phyloP scores from a whole-genome alignment of 2,113 vertebrate genomes.

The Lathamus discolor region DNA sequence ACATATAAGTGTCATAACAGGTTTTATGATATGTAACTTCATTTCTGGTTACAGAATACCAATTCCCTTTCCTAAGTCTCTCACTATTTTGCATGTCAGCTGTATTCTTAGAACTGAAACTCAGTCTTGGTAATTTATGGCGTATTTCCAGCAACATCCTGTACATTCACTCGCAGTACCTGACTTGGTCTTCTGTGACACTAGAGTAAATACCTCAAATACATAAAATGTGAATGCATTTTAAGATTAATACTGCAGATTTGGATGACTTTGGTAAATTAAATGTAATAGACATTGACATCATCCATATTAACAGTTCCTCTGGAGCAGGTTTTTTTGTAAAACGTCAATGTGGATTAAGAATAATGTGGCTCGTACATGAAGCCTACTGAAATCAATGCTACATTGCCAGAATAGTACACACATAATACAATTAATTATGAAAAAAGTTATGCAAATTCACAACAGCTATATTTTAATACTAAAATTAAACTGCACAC shows the following conservation, averaged over 20 bases:
- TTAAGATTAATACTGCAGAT: not conserved
- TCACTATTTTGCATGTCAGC: not conserved
- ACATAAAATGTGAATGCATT: not conserved
- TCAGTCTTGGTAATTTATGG: not conserved
- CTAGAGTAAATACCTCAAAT: not conserved
- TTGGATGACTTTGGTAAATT: not conserved
- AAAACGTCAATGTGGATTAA: not conserved
- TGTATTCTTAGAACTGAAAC: not conserved
- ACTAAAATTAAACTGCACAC: not conserved
- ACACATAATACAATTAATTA: not conserved
- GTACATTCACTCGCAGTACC: not conserved
- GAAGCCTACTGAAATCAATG: not conserved
- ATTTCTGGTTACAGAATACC: not conserved
- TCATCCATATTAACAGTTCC: not conserved
- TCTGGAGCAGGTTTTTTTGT: not conserved
- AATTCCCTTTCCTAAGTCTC: not conserved
- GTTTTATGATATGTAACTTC: not conserved
- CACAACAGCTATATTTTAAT: not conserved
- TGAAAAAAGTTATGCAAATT: not conserved
- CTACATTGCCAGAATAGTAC: not conserved
- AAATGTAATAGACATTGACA: not conserved
- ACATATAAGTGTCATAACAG: rapidly evolving
- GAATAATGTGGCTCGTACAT: not conserved
- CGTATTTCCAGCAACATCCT: not conserved
- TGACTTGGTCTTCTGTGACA: not conserved